Base-by-base conservation (phyloP, 1,140 invertebrate species). In the Rhyzopertha dominica region DNA sequence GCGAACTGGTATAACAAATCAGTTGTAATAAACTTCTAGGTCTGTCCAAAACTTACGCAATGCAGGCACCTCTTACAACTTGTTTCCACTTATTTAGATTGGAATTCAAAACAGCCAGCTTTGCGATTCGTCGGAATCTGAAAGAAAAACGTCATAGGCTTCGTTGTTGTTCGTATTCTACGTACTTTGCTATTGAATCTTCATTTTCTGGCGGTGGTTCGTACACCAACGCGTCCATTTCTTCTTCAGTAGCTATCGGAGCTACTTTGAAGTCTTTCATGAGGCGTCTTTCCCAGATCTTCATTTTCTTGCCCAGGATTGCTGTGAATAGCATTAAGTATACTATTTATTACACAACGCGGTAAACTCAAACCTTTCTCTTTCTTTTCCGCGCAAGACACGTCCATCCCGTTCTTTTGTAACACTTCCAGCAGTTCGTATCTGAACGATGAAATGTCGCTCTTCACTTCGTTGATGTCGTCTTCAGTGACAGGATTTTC, bases 391-490 rank as follows among this genome's bases (percentile, higher is more conserved):
- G 76, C 78, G 2, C 72, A 77, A 1, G 77, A 78, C 0, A 86
- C 77, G 61, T 88, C 81, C 82, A 90, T 82, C 17, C 85, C 85
- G 53, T 87, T 89, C 60, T 70, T 78, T 36, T 78, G 75, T 19
- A 94, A 79, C 12, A 94, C 82, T 54, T 94, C 88, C 0, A 94
- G 69, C 45, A 95, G 74, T 65, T 94, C 89, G 60, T 84, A 89
- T 51, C 83, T 75, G 70, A 89, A 79, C 0, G 84, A 74, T 0
- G 83, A 85, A 12, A 95, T 83, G 54, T 94, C 90, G 58, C 85
- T 82, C 64, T 95, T 95, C 1, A 96, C 77, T 70, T 96, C 92
- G 54, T 92, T 93, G 32, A 95, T 78, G 56, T 95, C 87, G 54
- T 95, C 91, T 64, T 95, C 90, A 10, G 89, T 92, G 0, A 95